Conservation (phyloP, 2,113 vertebrate species). For the Leptosomus discolor region DNA sequence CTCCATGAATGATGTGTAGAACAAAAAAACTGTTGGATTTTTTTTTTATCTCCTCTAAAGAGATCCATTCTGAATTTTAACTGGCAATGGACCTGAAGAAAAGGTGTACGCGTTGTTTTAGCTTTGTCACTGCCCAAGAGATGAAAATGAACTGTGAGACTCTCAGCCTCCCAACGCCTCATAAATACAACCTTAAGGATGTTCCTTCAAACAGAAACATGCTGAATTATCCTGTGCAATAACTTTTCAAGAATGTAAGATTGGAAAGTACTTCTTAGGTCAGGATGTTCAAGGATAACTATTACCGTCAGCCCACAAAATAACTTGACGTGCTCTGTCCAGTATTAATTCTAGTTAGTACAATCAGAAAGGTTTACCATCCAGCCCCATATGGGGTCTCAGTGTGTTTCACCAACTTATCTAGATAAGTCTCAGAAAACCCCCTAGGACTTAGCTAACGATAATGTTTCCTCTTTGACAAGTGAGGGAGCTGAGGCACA, state of each 20-base stretch:
- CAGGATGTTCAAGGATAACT: not conserved
- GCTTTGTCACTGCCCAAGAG: not conserved
- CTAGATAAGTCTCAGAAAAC: not conserved
- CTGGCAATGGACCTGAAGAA: not conserved
- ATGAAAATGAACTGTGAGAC: not conserved
- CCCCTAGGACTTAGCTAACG: not conserved
- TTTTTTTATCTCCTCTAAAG: not conserved
- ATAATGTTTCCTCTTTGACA: slow-evolving; percentile 19
- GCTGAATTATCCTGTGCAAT: not conserved
- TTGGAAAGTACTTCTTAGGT: not conserved
- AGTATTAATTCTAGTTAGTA: not conserved
- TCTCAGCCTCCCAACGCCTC: not conserved
- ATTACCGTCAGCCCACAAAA: not conserved
- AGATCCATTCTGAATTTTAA: not conserved
- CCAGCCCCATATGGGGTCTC: not conserved
- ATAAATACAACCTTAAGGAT: not conserved
- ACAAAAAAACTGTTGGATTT: not conserved
- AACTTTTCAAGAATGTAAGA: not conserved
- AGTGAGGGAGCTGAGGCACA: not conserved
- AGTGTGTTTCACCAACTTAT: not conserved
- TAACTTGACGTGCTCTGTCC: not conserved
- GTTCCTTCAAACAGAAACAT: not conserved
- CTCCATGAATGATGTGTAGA: not conserved
- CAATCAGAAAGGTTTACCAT: not conserved
- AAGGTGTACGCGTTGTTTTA: not conserved